Percentiles rank a stretch among this genome's conserved stretches.
phyloP scores from a whole-genome alignment of 1,140 invertebrate species.

The Chlorops oryzae region DNA sequence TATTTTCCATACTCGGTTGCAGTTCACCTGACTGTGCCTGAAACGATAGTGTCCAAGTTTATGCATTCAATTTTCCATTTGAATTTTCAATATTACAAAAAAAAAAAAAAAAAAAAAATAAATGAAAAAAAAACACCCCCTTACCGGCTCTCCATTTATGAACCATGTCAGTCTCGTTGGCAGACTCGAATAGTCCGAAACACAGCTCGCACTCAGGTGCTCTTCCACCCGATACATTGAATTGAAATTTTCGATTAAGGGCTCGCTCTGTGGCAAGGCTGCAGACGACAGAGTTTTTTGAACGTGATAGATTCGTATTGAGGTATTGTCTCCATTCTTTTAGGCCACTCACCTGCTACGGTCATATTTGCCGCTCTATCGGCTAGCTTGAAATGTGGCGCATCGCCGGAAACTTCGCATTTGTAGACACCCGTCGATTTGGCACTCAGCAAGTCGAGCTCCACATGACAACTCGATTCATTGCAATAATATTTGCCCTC shows the following conservation, averaged over 20 bases:
- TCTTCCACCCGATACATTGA: conserved; percentile 55
- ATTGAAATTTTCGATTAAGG: conserved; percentile 52
- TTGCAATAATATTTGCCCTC: conserved; percentile 63
- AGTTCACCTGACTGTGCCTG: conserved; percentile 37
- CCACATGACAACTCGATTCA: conserved; percentile 50
- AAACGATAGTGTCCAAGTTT: too few species aligned
- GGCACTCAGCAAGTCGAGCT: conserved; percentile 52
- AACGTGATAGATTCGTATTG: too few species aligned
- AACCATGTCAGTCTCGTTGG: conserved; percentile 58
- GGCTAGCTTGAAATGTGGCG: conserved; percentile 57
- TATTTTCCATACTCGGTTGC: conserved; percentile 39
- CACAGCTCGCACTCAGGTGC: conserved; percentile 55
- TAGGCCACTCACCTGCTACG: conserved; percentile 57
- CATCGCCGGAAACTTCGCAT: conserved; percentile 60
- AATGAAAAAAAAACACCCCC: too few species aligned
- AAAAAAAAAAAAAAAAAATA: too few species aligned
- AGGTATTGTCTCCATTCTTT: too few species aligned
- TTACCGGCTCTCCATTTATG: conserved; percentile 57
- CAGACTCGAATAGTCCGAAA: conserved; percentile 55
- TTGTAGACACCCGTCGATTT: conserved; percentile 54
- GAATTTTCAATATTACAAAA: too few species aligned
- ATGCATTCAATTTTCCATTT: too few species aligned
- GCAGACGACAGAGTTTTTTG: too few species aligned
- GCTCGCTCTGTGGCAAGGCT: conserved; percentile 55
- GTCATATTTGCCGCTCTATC: conserved; percentile 57